These are phyloP conservation scores for Neoaliturus tenellus DNA, from an alignment of 2,888 invertebrate species.

Conservation along the genomic window DNA sequence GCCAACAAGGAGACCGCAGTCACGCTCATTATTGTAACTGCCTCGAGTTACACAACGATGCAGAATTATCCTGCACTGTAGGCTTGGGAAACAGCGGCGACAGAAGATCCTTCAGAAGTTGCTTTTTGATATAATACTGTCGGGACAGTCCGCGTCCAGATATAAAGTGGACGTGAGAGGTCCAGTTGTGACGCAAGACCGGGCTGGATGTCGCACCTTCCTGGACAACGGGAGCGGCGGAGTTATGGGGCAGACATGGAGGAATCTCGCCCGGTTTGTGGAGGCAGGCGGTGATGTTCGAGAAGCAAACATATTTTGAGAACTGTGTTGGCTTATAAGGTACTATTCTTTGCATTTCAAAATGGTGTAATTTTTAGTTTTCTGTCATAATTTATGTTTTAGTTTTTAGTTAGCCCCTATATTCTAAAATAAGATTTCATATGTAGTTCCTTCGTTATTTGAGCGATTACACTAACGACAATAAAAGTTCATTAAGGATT, in stretches of 20 bases:
- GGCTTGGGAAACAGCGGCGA: background rate
- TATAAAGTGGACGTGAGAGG: background rate
- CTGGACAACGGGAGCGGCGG: background rate
- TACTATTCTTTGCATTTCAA: no score
- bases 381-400: no score
- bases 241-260: background rate
- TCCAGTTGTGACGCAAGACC: background rate
- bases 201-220: background rate
- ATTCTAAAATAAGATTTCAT: no score
- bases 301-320: no score
- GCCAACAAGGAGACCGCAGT: no score
- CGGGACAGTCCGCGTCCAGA: background rate
- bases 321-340: no score
- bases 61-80: background rate
- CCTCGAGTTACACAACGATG: background rate
- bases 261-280: background rate
- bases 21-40: background rate
- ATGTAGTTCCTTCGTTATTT: no score
- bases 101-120: background rate
- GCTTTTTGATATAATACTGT: background rate
- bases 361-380: no score
- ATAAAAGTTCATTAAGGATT: no score
- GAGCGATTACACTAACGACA: no score
- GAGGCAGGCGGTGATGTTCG: no score
- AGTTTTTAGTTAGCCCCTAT: no score